These are phyloP conservation scores for Thomomys bottae DNA, from an alignment of 2,113 vertebrate genomes.

Conservation along the genomic window DNA sequence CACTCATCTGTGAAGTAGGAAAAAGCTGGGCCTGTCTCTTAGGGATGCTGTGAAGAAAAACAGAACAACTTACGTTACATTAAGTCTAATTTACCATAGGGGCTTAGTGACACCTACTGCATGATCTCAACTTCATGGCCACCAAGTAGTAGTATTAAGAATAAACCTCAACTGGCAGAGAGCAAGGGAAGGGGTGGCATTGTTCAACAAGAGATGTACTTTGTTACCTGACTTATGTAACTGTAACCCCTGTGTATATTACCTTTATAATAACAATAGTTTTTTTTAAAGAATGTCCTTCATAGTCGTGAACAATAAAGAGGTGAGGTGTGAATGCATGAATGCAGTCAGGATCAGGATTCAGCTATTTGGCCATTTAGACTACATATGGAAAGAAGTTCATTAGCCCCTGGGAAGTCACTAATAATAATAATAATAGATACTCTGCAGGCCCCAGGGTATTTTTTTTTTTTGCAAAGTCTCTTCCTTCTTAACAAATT, in stretches of 20 bases:
- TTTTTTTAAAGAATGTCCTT: neutral
- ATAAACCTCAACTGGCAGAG: neutral
- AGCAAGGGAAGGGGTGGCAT: no score
- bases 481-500: neutral
- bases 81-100: neutral
- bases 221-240: no score
- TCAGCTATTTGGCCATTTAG: neutral
- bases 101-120: neutral
- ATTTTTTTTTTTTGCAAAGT: neutral
- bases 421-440: neutral
- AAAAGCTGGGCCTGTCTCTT: neutral
- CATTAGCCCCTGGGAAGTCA: neutral
- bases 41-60: neutral
- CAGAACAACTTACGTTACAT: neutral
- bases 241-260: no score
- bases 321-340: neutral
- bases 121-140: neutral
- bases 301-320: neutral
- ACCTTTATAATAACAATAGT: no score
- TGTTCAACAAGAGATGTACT: no score
- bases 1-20: neutral
- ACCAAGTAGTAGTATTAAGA: neutral
- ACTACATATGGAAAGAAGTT: neutral
- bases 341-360: no score
- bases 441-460: neutral